Evolutionary conservation across 2,113 vertebrate genomes (phyloP).

Genomic region (Tylochromis polylepis): DNA sequence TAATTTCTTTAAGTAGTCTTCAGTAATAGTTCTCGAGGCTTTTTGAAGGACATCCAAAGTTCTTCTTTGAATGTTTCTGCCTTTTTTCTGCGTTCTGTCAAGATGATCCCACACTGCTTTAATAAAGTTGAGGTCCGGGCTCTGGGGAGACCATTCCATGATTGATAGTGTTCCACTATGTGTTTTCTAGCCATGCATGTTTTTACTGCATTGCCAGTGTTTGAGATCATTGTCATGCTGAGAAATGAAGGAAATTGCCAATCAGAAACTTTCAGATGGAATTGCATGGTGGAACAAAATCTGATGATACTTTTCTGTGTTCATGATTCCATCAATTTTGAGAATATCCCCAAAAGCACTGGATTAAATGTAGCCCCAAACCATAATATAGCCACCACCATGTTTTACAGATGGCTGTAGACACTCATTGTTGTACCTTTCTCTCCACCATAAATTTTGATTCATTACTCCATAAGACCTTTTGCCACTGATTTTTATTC

Average conservation of each 20-base stretch:
- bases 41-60: background rate
- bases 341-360: background rate
- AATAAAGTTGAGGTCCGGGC: background rate
- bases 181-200: background rate
- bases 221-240: background rate
- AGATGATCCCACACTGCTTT: background rate
- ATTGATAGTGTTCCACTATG: background rate
- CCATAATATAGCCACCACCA: background rate
- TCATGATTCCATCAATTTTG: background rate
- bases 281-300: background rate
- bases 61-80: background rate
- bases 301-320: background rate
- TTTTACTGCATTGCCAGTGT: background rate
- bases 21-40: background rate
- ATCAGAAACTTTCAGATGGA: background rate
- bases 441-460: background rate
- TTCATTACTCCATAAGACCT: background rate
- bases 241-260: background rate
- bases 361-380: background rate
- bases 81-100: background rate
- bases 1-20: background rate
- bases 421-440: background rate
- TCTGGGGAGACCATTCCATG: background rate
- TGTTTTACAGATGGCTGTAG: background rate
- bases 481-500: background rate